Conservation (phyloP, 2,888 invertebrate species). For the Coenonympha arcania region DNA sequence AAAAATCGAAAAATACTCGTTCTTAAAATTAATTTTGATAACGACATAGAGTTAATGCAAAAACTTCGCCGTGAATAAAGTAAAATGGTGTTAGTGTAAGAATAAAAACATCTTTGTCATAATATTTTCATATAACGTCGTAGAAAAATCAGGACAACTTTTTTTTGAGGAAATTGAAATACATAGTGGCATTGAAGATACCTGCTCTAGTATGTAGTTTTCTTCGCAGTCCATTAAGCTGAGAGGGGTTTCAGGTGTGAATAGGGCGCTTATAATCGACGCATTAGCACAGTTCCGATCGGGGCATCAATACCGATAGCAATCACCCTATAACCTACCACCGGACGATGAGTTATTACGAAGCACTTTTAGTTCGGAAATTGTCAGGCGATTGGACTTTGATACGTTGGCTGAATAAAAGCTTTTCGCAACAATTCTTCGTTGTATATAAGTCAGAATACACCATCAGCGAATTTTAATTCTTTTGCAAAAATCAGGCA, state of each 20-base stretch:
- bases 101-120: no score
- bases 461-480: no score
- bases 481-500: no score
- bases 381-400: conserved; percentile 11
- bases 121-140: no score
- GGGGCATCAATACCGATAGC: conserved; percentile 49
- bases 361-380: conserved; percentile 31
- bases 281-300: conserved; percentile 43
- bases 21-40: no score
- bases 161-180: no score
- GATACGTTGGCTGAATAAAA: not conserved
- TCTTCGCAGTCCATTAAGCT: conserved; percentile 6
- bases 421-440: not conserved
- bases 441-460: no score
- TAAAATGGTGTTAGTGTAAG: no score
- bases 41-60: no score
- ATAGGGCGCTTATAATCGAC: conserved; percentile 24
- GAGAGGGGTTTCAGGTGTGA: conserved; percentile 9
- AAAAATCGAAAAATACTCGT: no score
- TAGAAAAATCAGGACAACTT: no score
- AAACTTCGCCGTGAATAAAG: no score
- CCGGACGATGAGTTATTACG: conserved; percentile 40
- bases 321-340: conserved; percentile 57
- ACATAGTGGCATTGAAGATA: not conserved
- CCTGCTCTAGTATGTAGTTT: not conserved